These are phyloP conservation scores for Sycophila sp. DNA, from an alignment of 1,140 invertebrate genomes.

Conservation along the genomic window DNA sequence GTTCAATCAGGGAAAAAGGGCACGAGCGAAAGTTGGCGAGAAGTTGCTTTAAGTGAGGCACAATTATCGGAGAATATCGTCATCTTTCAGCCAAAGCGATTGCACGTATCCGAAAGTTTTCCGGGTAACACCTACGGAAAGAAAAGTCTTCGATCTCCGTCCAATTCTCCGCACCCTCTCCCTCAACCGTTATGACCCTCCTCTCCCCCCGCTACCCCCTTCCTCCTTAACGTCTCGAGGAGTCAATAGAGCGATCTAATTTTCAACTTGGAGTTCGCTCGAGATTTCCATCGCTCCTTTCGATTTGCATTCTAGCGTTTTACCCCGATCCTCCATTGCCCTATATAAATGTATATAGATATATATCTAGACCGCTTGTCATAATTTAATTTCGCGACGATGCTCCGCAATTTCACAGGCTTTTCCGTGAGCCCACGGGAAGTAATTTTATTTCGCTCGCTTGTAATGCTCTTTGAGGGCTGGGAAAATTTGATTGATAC, in stretches of 20 bases:
- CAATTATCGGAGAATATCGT: background rate
- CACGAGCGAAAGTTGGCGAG: background rate
- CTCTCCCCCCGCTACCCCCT: too few species aligned
- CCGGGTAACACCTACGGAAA: background rate
- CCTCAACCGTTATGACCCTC: background rate
- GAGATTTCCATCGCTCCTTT: conserved; percentile 10
- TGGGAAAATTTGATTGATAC: too few species aligned
- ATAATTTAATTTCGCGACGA: too few species aligned
- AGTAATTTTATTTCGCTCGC: too few species aligned
- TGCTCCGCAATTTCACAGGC: too few species aligned
- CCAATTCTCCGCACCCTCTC: background rate
- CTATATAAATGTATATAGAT: too few species aligned
- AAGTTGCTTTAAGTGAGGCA: background rate
- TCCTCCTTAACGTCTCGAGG: too few species aligned
- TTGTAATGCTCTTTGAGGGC: too few species aligned
- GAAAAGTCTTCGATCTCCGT: background rate
- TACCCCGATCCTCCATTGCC: too few species aligned
- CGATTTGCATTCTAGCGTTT: background rate
- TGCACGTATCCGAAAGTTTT: background rate
- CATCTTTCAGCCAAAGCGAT: background rate
- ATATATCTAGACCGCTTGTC: too few species aligned
- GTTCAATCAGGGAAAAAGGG: background rate
- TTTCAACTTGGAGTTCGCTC: background rate
- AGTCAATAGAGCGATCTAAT: conserved; percentile 16
- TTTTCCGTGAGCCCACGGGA: too few species aligned